phyloP scores from a whole-genome alignment of 1,140 invertebrate species.

The Tribolium madens region DNA sequence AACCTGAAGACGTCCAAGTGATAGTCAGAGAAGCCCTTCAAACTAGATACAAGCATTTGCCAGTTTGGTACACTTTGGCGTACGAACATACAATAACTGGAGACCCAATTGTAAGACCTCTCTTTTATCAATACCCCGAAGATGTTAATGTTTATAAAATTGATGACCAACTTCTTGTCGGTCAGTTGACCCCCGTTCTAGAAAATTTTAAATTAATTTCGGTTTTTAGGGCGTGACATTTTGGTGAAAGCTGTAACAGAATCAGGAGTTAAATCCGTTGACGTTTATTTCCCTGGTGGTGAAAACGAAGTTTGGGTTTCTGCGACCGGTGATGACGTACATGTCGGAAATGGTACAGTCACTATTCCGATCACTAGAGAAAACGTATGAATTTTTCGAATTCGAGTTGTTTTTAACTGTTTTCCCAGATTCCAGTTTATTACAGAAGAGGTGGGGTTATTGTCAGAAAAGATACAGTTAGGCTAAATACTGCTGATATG shows the following conservation, averaged over 20 bases:
- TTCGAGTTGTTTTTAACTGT: no score
- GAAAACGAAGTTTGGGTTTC: conserved; percentile 88
- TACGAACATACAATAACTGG: conserved; percentile 82
- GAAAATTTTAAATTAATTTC: no score
- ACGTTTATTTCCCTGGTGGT: conserved; percentile 88
- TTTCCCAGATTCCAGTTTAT: conserved; percentile 10
- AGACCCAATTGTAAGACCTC: conserved; percentile 87
- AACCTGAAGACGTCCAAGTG: conserved; percentile 79
- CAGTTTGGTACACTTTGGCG: conserved; percentile 83
- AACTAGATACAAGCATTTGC: conserved; percentile 88
- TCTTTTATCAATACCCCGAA: conserved; percentile 90
- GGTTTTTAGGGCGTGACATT: conserved; percentile 69
- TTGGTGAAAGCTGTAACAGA: conserved; percentile 89
- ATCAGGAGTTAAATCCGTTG: conserved; percentile 77
- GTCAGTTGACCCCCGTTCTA: no score
- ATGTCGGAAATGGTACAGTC: conserved; percentile 69
- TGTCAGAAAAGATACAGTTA: conserved; percentile 87
- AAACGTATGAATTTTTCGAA: no score
- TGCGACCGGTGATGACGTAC: conserved; percentile 78
- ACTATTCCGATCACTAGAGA: conserved; percentile 72
- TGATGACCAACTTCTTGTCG: conserved; percentile 86
- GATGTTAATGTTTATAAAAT: conserved; percentile 83
- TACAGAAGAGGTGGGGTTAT: conserved; percentile 86
- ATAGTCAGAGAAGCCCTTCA: conserved; percentile 70
- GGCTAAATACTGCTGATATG: conserved; percentile 86